Percentiles rank a stretch among this genome's conserved stretches.
Conservation (phyloP, 1,140 invertebrate genomes). For the Drosophila carrolli region DNA sequence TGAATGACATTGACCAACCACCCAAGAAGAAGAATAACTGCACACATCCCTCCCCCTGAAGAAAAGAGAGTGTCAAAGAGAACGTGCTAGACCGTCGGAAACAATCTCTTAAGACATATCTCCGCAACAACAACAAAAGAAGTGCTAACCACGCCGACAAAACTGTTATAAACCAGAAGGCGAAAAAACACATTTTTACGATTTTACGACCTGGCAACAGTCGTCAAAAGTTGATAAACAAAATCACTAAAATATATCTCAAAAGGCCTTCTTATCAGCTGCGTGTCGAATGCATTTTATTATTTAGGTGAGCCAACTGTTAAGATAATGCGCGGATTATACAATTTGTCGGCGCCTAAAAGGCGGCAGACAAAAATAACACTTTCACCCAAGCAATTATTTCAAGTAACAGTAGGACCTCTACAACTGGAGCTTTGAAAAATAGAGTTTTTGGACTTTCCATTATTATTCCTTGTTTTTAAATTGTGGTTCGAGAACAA, state of each 20-base stretch:
- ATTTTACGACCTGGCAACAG: slow-evolving; percentile 53
- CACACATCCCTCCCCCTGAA: slow-evolving; percentile 29
- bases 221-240: slow-evolving; percentile 50
- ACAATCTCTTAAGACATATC: slow-evolving; percentile 16
- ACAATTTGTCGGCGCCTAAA: slow-evolving; percentile 67
- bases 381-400: slow-evolving; percentile 22
- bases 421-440: background rate
- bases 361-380: slow-evolving; percentile 66
- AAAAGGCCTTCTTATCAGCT: slow-evolving; percentile 45
- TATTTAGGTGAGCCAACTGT: slow-evolving; percentile 24
- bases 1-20: slow-evolving; percentile 76
- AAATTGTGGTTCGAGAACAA: too few species aligned
- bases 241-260: slow-evolving; percentile 46
- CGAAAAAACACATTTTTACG: slow-evolving; percentile 46
- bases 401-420: slow-evolving; percentile 6
- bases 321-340: slow-evolving; percentile 54
- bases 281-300: slow-evolving; percentile 48
- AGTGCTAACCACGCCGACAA: slow-evolving; percentile 38
- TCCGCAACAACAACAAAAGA: slow-evolving; percentile 19
- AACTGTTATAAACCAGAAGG: slow-evolving; percentile 58
- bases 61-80: slow-evolving; percentile 10
- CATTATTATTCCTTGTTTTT: too few species aligned
- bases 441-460: too few species aligned
- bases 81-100: slow-evolving; percentile 3
- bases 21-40: slow-evolving; percentile 22